These are phyloP conservation scores for Synergus itoensis DNA, from an alignment of 2,888 invertebrate species.

Conservation along the genomic window DNA sequence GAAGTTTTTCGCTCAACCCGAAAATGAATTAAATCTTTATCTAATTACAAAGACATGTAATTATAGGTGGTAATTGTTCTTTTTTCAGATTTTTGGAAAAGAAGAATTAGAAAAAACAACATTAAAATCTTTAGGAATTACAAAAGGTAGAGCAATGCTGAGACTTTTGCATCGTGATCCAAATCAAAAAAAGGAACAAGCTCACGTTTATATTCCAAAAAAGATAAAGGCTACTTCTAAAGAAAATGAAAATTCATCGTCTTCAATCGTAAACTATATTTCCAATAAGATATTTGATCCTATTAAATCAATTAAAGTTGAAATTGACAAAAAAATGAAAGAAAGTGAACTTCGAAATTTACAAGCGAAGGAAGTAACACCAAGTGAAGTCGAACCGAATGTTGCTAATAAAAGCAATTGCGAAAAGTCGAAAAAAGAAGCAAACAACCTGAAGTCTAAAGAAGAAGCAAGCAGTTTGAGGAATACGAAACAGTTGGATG, in stretches of 20 bases:
- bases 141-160: slow-evolving; percentile 87
- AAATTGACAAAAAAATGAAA: slow-evolving; percentile 20
- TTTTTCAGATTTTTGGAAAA: slow-evolving; percentile 82
- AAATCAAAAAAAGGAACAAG: slow-evolving; percentile 84
- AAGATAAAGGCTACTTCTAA: slow-evolving; percentile 46
- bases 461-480: background rate
- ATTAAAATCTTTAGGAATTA: slow-evolving; percentile 88
- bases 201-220: slow-evolving; percentile 83
- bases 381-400: background rate
- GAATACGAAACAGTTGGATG: background rate
- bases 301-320: slow-evolving; percentile 46
- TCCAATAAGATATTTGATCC: slow-evolving; percentile 46
- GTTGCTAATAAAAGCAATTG: background rate
- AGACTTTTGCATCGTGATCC: slow-evolving; percentile 83
- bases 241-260: slow-evolving; percentile 44
- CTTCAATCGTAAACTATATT: slow-evolving; percentile 8
- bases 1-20: background rate
- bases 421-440: slow-evolving; percentile 17
- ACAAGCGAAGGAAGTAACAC: background rate
- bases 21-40: no score
- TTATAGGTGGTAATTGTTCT: background rate
- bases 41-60: no score
- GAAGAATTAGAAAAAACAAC: slow-evolving; percentile 84
- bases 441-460: background rate
- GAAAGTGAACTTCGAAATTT: background rate